These are phyloP conservation scores for Ceraclea dissimilis DNA, from an alignment of 2,888 invertebrate genomes.

Conservation along the genomic window DNA sequence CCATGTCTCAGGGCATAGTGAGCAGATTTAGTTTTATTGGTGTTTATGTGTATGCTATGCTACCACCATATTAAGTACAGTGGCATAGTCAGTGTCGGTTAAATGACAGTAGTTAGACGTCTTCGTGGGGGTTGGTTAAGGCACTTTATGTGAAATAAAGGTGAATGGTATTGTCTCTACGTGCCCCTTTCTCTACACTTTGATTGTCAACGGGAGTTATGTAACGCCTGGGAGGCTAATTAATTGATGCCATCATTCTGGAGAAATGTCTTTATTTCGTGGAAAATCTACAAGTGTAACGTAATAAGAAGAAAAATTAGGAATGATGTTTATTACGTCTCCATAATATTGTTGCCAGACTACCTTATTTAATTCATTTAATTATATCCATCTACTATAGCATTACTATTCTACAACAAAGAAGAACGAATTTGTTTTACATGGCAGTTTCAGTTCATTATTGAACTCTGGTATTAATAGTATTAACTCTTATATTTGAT, in stretches of 20 bases:
- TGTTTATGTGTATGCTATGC: conserved; percentile 23
- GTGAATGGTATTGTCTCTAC: conserved; percentile 14
- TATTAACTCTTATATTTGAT: too few relatives aligned
- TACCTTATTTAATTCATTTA: too few relatives aligned
- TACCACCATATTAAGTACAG: conserved; percentile 3
- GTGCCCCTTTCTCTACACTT: conserved; percentile 14
- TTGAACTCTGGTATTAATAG: too few relatives aligned
- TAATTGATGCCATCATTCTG: conserved; percentile 5
- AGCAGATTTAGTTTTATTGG: conserved; percentile 25
- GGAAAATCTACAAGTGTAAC: not conserved
- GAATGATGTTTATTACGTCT: not conserved
- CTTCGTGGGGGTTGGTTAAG: conserved; percentile 17
- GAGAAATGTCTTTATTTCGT: not conserved
- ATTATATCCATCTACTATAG: too few relatives aligned
- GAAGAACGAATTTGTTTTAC: too few relatives aligned
- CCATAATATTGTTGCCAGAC: too few relatives aligned
- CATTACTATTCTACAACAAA: too few relatives aligned
- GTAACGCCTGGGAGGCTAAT: not conserved
- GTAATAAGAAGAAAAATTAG: not conserved
- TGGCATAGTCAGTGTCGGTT: conserved; percentile 3
- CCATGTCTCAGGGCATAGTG: conserved; percentile 4
- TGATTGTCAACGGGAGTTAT: conserved; percentile 16
- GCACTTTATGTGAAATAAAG: conserved; percentile 20
- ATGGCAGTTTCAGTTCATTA: too few relatives aligned
- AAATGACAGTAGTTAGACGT: conserved; percentile 23